Percentiles rank a stretch among this genome's conserved stretches.
phyloP scores from a whole-genome alignment of 2,888 invertebrate genomes.

The Lithophane ornitopus region DNA sequence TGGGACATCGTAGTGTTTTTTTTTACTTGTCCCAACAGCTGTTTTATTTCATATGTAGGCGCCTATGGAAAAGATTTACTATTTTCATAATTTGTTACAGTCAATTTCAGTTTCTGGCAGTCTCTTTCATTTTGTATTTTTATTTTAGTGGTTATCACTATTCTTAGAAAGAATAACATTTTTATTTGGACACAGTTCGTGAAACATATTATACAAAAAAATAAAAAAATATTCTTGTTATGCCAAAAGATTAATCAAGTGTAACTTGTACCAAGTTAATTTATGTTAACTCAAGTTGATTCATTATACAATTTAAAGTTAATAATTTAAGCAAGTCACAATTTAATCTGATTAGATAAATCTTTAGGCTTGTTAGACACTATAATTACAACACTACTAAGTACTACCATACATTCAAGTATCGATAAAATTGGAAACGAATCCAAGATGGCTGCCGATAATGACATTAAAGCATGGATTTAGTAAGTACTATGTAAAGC shows the following conservation, averaged over 20 bases:
- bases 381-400: not conserved
- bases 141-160: not conserved
- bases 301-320: slow-evolving; percentile 1
- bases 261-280: not conserved
- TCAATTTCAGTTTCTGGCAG: slow-evolving; percentile 36
- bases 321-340: slow-evolving; percentile 5
- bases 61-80: slow-evolving; percentile 14
- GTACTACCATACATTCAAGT: not conserved
- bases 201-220: too few species aligned
- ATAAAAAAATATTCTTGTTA: too few species aligned
- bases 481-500: not conserved
- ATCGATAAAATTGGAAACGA: slow-evolving; percentile 19
- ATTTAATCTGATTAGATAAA: slow-evolving; percentile 19
- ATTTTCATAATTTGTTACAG: slow-evolving; percentile 36
- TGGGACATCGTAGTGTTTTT: slow-evolving; percentile 6
- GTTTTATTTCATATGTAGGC: slow-evolving; percentile 23
- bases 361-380: not conserved
- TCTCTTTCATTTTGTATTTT: not conserved
- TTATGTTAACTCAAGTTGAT: slow-evolving; percentile 5
- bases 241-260: not conserved
- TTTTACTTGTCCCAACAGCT: slow-evolving; percentile 19
- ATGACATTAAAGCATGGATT: slow-evolving; percentile 15
- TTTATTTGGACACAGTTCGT: too few species aligned
- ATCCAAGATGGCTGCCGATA: slow-evolving; percentile 19
- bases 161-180: too few species aligned